Evolutionary conservation across 2,113 vertebrate species (phyloP).

Genomic region (Apaloderma vittatum): DNA sequence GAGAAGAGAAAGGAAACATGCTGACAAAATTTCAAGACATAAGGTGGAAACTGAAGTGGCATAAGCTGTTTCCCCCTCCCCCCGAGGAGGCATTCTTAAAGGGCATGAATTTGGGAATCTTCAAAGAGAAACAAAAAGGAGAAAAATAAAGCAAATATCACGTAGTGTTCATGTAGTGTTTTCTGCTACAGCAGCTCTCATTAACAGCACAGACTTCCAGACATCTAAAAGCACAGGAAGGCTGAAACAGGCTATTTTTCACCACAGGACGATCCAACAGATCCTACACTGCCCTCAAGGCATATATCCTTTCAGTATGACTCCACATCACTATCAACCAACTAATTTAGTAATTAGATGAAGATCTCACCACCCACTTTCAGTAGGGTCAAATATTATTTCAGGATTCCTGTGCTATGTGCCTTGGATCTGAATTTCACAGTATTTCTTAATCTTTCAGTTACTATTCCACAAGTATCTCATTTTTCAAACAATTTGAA

Average conservation of each 20-base stretch:
- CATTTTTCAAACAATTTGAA: background rate
- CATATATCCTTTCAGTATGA: fast-evolving
- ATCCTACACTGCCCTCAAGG: background rate
- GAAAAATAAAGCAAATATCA: background rate
- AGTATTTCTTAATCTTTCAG: background rate
- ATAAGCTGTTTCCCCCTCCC: fast-evolving
- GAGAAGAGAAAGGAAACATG: background rate
- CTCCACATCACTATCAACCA: background rate
- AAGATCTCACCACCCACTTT: background rate
- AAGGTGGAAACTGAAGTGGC: background rate
- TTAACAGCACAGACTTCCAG: background rate
- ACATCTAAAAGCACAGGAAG: background rate
- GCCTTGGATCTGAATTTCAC: background rate
- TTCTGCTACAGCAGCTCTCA: background rate
- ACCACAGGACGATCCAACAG: background rate
- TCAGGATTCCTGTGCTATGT: background rate
- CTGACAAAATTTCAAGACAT: background rate
- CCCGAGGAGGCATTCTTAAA: background rate
- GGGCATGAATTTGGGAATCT: background rate
- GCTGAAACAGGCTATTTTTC: background rate
- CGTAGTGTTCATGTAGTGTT: background rate
- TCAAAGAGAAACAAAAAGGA: background rate
- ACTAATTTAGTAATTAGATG: background rate
- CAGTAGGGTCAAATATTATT: background rate
- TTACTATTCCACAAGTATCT: background rate